phyloP scores from a whole-genome alignment of 2,888 invertebrate species.

The Lysandra bellargus region DNA sequence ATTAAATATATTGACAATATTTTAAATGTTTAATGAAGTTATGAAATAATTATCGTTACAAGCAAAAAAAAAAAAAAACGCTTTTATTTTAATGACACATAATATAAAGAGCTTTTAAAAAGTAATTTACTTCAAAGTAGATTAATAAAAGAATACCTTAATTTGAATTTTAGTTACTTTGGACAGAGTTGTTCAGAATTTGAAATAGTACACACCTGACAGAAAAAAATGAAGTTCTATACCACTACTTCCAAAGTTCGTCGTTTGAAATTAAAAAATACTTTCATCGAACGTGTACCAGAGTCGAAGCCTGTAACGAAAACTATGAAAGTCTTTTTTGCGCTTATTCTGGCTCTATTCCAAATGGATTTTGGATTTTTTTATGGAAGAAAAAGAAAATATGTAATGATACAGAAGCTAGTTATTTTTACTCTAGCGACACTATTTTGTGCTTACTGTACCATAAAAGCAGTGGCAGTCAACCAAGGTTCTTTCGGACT shows the following conservation, averaged over 20 bases:
- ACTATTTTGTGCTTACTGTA: not conserved
- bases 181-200: not conserved
- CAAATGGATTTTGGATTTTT: constrained; percentile 24
- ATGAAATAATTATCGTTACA: not conserved
- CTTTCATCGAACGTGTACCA: constrained; percentile 4
- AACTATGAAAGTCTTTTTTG: constrained; percentile 23
- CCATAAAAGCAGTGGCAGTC: not conserved
- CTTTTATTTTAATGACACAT: not conserved
- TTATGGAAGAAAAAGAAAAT: not conserved
- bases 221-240: not conserved
- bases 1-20: not conserved
- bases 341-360: not conserved
- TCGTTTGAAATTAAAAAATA: constrained; percentile 14
- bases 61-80: not conserved
- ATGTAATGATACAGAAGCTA: not conserved
- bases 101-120: not conserved
- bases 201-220: not conserved
- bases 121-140: not conserved
- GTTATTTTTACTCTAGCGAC: not conserved
- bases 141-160: not conserved
- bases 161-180: not conserved
- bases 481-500: not conserved
- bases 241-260: not conserved
- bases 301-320: not conserved
- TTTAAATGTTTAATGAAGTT: not conserved